These are phyloP conservation scores for Halcyon smyrnensis DNA, from an alignment of 2,797 vertebrate genomes.

Conservation along the genomic window DNA sequence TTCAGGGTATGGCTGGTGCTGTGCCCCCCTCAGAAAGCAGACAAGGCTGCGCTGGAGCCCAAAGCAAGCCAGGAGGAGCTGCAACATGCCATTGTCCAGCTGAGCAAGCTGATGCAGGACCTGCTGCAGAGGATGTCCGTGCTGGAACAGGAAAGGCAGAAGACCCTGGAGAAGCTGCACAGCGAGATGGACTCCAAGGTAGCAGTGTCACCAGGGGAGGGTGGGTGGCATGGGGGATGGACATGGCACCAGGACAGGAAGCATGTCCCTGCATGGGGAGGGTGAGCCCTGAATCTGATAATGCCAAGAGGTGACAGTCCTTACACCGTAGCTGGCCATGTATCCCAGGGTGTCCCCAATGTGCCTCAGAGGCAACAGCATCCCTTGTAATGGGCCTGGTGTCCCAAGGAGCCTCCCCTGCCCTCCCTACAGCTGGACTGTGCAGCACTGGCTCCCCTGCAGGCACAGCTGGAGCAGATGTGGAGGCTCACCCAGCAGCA, in stretches of 20 bases:
- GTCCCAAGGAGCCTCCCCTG: not conserved
- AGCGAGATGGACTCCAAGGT: slow-evolving; percentile 66
- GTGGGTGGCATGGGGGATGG: too few species aligned
- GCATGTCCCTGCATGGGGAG: not conserved
- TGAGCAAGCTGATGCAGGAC: slow-evolving; percentile 65
- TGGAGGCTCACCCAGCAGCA: slow-evolving; percentile 64
- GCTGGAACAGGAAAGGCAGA: slow-evolving; percentile 67
- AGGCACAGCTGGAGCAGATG: slow-evolving; percentile 61
- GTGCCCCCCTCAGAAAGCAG: slow-evolving; percentile 69
- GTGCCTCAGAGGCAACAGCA: not conserved
- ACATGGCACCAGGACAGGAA: not conserved
- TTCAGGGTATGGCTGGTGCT: not conserved
- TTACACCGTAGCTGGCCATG: not conserved
- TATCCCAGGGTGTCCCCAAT: not conserved
- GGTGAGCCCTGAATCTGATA: not conserved
- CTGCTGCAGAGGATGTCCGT: slow-evolving; percentile 60
- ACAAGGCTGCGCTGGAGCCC: slow-evolving; percentile 35
- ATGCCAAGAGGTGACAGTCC: not conserved
- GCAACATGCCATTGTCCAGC: slow-evolving; percentile 15
- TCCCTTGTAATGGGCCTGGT: not conserved
- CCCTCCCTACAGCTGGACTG: slow-evolving; percentile 43
- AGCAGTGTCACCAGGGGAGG: not conserved
- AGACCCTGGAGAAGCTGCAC: slow-evolving; percentile 49
- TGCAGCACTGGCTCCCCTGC: slow-evolving; percentile 57
- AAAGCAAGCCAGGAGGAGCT: slow-evolving; percentile 64